Base-by-base conservation (phyloP, 2,113 vertebrate genomes). In the Vidua macroura region DNA sequence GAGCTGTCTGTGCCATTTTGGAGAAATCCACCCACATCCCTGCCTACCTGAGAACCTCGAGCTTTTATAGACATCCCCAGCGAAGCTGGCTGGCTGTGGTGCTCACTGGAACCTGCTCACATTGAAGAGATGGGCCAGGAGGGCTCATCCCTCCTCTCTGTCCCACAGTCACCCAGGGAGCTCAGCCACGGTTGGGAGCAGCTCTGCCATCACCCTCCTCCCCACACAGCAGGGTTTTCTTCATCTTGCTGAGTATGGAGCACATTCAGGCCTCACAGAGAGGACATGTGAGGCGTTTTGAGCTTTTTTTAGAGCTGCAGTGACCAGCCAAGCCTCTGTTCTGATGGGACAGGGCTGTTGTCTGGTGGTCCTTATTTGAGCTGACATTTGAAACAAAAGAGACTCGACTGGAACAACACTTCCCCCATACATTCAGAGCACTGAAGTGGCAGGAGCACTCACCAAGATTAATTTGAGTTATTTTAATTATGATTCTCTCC, bases 401-500 rank as follows among this genome's bases (percentile, higher is more conserved):
- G n/a, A 24, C 63, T 35, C 24, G 46, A 93, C 25, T 68, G 88
- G 49, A 97, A 77, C 1, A 37, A 52, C 14, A 2, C 48, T 88
- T 94, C 48, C 28, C n/a, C 25, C 43, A 52, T 62, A 27, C 33
- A 88, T 58, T 75, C 53, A 21, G 28, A 90, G 56, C 91, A n/a
- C 69, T 66, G 69, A 90, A 88, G 86, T 93, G 95, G 90, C 95
- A 94, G 95, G 62, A 86, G 48, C 80, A 94, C 64, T 78, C 79
- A 93, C 35, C 33, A 74, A 92, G 90, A 97, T 95, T 93, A 92
- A 92, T 95, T 80, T 94, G 80, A 92, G 67, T 90, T 95, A 79
- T 96, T 97, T 96, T 94, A 96, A 96, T 97, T 97, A 96, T 96
- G 88, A 93, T 94, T 93, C 87, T 94, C 87, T 94, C 64, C 48